phyloP scores from a whole-genome alignment of 2,888 invertebrate species.

The Erebia epiphron region DNA sequence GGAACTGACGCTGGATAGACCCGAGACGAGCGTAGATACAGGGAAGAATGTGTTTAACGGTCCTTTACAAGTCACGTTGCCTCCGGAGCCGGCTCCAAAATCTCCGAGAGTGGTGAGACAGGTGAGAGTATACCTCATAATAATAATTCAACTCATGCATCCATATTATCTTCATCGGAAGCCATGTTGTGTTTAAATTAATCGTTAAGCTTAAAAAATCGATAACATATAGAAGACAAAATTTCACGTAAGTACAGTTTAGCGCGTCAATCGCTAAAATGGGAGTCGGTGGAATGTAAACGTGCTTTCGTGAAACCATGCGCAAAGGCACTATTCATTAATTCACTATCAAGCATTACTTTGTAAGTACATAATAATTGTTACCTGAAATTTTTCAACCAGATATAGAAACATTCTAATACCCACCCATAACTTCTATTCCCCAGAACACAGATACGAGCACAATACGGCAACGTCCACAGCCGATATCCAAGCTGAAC shows the following conservation, averaged over 20 bases:
- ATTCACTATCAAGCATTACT: too few species aligned
- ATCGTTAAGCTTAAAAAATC: too few species aligned
- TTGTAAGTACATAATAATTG: too few species aligned
- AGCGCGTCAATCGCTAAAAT: too few species aligned
- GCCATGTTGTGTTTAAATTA: not conserved
- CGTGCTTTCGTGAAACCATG: too few species aligned
- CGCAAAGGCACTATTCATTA: too few species aligned
- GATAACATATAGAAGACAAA: too few species aligned
- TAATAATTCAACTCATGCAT: not conserved
- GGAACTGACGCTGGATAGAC: slow-evolving; percentile 49
- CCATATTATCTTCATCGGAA: not conserved
- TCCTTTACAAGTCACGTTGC: slow-evolving; percentile 86
- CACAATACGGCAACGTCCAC: slow-evolving; percentile 59
- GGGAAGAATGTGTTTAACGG: slow-evolving; percentile 82
- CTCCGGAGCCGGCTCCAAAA: slow-evolving; percentile 82
- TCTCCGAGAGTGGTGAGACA: slow-evolving; percentile 73
- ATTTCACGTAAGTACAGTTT: too few species aligned
- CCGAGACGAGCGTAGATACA: slow-evolving; percentile 50
- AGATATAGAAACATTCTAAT: too few species aligned
- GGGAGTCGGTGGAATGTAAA: too few species aligned
- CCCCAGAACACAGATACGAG: slow-evolving; percentile 61
- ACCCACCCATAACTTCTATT: not conserved
- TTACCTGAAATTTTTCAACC: too few species aligned
- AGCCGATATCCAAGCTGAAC: slow-evolving; percentile 52
- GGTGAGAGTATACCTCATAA: slow-evolving; percentile 38